Evolutionary conservation across 2,888 invertebrate species (phyloP).

Genomic region (Ophonus ardosiacus): DNA sequence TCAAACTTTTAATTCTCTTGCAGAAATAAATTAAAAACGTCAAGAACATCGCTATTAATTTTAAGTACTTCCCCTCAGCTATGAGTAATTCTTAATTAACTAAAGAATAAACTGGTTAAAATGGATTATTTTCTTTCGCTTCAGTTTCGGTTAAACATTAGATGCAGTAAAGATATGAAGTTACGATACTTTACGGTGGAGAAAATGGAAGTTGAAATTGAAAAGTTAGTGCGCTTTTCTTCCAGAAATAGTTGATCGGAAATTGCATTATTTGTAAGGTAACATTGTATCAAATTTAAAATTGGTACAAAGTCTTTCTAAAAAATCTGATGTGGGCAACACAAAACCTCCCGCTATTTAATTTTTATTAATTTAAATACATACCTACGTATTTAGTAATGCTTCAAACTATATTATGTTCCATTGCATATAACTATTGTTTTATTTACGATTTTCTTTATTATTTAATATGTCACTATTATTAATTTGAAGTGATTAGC

Average conservation of each 20-base stretch:
- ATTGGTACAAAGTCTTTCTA: neutral
- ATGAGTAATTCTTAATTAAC: constrained; percentile 29
- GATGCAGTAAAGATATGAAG: neutral
- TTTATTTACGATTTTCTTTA: no score
- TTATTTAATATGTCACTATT: no score
- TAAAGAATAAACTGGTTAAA: constrained; percentile 8
- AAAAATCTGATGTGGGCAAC: no score
- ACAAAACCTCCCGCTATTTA: no score
- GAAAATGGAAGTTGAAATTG: constrained; percentile 21
- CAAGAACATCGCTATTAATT: constrained; percentile 24
- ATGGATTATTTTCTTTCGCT: neutral
- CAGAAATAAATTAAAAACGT: constrained; percentile 32
- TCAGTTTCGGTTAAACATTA: neutral
- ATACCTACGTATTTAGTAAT: no score
- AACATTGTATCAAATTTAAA: neutral
- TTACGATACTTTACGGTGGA: neutral
- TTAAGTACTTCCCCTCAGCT: neutral
- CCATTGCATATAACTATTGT: no score
- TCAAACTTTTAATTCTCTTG: constrained; percentile 14
- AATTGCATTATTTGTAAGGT: neutral
- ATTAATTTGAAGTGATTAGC: no score
- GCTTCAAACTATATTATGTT: no score
- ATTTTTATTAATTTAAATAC: no score
- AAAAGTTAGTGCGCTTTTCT: neutral
- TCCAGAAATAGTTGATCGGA: neutral